Evolutionary conservation across 2,113 vertebrate genomes (phyloP).

Genomic region (Sterna hirundo): DNA sequence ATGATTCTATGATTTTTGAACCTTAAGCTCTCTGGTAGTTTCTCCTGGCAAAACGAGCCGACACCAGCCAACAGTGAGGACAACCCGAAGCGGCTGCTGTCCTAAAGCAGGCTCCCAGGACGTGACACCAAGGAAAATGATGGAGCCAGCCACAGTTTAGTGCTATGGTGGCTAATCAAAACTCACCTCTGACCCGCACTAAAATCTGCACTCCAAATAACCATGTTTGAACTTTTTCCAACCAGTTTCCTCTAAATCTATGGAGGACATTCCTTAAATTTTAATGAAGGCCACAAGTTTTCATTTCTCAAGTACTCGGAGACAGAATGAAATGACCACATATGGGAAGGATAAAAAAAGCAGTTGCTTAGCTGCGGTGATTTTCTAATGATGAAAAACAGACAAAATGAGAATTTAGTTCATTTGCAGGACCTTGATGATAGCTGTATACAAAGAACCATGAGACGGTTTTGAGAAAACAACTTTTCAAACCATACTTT

Average conservation of each 20-base stretch:
- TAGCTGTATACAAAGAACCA: neutral
- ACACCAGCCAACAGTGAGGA: neutral
- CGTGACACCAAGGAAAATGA: neutral
- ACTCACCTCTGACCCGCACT: neutral
- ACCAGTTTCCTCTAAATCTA: constrained; percentile 36
- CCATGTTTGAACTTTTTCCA: constrained; percentile 8
- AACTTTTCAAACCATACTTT: neutral
- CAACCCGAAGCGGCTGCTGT: neutral
- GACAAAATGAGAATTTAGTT: neutral
- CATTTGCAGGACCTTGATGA: neutral
- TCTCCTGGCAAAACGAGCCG: neutral
- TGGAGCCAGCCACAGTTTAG: neutral
- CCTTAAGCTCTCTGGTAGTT: neutral
- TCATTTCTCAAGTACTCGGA: constrained; percentile 46
- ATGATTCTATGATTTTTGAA: neutral
- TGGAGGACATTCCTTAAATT: constrained; percentile 57
- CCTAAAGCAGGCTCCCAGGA: neutral
- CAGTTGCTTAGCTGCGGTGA: neutral
- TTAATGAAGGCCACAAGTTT: constrained; percentile 54
- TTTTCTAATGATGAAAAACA: neutral
- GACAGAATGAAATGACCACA: constrained; percentile 17
- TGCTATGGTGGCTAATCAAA: neutral
- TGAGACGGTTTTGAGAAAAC: neutral
- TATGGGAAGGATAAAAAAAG: constrained; percentile 28
- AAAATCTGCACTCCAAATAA: neutral